A percentile compares a stretch with the other conserved stretches of the same genome.
phyloP scores from a whole-genome alignment of 92 coral and sea anemone genomes.

The Actinostola sp. region DNA sequence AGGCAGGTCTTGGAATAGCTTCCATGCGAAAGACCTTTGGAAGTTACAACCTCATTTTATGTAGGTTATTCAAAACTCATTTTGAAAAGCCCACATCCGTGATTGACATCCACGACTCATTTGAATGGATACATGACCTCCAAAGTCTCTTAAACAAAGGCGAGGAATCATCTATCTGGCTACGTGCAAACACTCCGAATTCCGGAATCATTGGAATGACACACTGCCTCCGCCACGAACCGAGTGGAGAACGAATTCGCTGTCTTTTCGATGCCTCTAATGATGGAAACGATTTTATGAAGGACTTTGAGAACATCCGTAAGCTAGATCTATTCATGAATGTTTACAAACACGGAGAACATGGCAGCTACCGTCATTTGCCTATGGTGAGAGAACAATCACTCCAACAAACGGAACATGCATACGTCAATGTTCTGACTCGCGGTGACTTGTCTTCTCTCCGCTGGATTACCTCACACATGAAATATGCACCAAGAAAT shows the following conservation, averaged over 20 bases:
- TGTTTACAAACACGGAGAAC: constrained; percentile 52
- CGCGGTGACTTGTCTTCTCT: constrained; percentile 83
- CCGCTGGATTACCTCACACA: constrained; percentile 88
- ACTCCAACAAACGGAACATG: constrained; percentile 77
- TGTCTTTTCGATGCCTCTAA: constrained; percentile 64
- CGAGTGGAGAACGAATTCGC: constrained; percentile 81
- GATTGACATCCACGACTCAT: constrained; percentile 71
- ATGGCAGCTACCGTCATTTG: constrained; percentile 76
- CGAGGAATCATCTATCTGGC: constrained; percentile 67
- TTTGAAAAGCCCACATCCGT: constrained; percentile 49
- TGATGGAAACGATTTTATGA: constrained; percentile 30
- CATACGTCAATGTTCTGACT: constrained; percentile 83
- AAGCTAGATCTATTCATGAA: constrained; percentile 76
- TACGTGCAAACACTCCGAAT: constrained; percentile 41
- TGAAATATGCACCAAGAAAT: constrained; percentile 73
- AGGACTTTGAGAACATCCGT: constrained; percentile 44
- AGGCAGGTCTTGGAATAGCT: constrained; percentile 52
- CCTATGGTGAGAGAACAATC: constrained; percentile 44
- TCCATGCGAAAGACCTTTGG: constrained; percentile 49
- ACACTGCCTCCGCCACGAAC: constrained; percentile 77
- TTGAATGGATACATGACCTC: constrained; percentile 66
- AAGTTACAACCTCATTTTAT: constrained; percentile 59
- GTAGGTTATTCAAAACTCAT: constrained; percentile 38
- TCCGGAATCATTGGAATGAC: constrained; percentile 87
- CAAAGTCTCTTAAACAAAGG: constrained; percentile 54